A percentile compares a stretch with the other conserved stretches of the same genome.
Evolutionary conservation across 2,113 vertebrate species (phyloP).

Genomic region (Sapayoa aenigma): DNA sequence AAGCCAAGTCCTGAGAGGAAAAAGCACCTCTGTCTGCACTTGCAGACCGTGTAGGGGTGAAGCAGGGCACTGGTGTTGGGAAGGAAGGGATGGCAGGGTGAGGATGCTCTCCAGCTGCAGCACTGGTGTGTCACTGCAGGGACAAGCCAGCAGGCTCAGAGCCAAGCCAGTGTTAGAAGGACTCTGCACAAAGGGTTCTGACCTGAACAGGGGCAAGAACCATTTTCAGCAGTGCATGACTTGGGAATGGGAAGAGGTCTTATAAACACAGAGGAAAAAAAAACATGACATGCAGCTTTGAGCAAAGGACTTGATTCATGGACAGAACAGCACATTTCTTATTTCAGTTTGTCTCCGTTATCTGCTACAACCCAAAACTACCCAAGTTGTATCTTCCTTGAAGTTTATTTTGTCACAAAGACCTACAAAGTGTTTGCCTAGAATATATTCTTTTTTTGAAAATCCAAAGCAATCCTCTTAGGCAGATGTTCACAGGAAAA

Average conservation of each 20-base stretch:
- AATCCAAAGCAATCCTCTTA: conserved; percentile 65
- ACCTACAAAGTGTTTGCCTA: conserved; percentile 1
- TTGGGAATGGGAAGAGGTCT: background rate
- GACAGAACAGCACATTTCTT: background rate
- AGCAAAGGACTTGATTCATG: background rate
- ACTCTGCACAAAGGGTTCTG: background rate
- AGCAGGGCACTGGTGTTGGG: background rate
- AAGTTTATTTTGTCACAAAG: background rate
- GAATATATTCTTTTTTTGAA: conserved; percentile 34
- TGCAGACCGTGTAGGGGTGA: background rate
- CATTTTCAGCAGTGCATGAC: background rate
- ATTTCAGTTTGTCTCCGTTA: background rate
- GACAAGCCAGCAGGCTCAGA: background rate
- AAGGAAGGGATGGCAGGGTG: background rate
- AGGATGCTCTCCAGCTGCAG: background rate
- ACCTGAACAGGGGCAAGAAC: background rate
- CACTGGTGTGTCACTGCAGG: background rate
- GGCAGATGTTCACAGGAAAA: conserved; percentile 58
- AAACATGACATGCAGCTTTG: background rate
- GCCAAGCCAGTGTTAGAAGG: background rate
- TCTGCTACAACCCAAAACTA: background rate
- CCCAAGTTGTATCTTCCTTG: background rate
- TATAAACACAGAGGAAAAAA: background rate
- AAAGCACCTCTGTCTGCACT: background rate
- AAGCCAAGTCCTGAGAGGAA: background rate